Base-by-base conservation (phyloP, 2,888 invertebrate genomes). In the Troilus luridus region DNA sequence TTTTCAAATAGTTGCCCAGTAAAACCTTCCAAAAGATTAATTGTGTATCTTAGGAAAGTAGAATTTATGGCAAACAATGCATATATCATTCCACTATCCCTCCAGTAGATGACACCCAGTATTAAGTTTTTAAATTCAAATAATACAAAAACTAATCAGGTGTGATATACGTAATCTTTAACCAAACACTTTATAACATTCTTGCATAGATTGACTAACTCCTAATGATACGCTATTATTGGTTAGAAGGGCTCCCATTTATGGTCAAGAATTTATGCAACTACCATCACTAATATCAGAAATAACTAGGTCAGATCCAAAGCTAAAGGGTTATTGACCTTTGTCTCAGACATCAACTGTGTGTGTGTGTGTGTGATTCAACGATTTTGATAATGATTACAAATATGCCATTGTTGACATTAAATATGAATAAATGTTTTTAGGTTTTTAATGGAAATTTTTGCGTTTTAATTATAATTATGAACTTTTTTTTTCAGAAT, bases 261-360 rank as follows among this genome's bases (percentile, higher is more conserved):
- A 77, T 27, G 72, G 72, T 41, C 17, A 77, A 77, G 72, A 77
- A 27, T 77, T 77, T 77, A 77, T 77, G 72, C 72, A 77, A 77
- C 41, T 17, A 8, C 14, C n/a, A n/a, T 72, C 72, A 41, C 17
- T 72, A 24, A 72, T 77, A 41, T 77, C 72, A 24, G 41, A 8
- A 19, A 41, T 0, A 41, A 19, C 17, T 8, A 41, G 72, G 27
- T 77, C 72, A 77, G 72, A 19, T 17, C 14, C 6, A 27, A 8
- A 27, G 7, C 17, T 17, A 41, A 77, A 77, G 41, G 24, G 67
- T 67, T 77, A 77, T 77, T 8, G 41, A 77, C 19, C 41, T 77
- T 9, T 77, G 8, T 1, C 10, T 12, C 8, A 77, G 0, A 41
- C 3, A 19, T 41, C 41, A 24, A 41, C 41, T 77, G 8, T 12